Evolutionary conservation across 2,888 invertebrate species (phyloP), one percentile per base, ranked within the genome.

Genomic region (Caenorhabditis virilis): DNA sequence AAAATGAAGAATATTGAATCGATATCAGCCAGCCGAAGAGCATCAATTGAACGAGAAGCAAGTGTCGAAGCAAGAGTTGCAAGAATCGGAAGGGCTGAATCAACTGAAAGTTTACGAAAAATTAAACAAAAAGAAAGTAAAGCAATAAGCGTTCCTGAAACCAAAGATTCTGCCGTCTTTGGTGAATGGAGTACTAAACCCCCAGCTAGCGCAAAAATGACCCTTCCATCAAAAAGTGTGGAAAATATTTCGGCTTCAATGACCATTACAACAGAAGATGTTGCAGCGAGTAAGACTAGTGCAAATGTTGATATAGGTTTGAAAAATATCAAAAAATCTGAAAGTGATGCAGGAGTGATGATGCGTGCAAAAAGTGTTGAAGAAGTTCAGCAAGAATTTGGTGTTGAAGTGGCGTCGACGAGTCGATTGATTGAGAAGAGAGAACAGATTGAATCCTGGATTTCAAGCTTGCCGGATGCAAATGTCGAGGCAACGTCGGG

Each of bases 371-470:
- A 56, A 56, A 60, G 60, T 20, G 47, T 60, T 23, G 65, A 60
- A 30, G 65, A 65, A 30, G 60, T 65, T 27, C 52, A 56, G 41
- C 43, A 58, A 35, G 58, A 56, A 23, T 65, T 65, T 23, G 65
- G 65, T 25, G 60, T 65, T 25, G 65, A 65, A 27, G 50, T 60
- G 22, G 49, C 56, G 15, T 56, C 56, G 15, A 56, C 56, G 5
- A 52, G 49, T 39, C 58, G 49, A 25, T 30, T 47, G 45, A 35
- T 65, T 30, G 55, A 60, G 45, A 65, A 65, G 52, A 43, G 49
- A 20, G 60, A 58, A 18, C 60, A 60, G 23, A 60, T 65, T 30
- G 60, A 65, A 15, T 49, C 55, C 22, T 65, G 65, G 65, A 65
- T 65, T 16, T 46, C 48, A 36, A 60, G 60, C 35, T 18, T 64